These are phyloP conservation scores for Rhabdomys dilectus DNA, from an alignment of 2,113 vertebrate species.

Conservation along the genomic window DNA sequence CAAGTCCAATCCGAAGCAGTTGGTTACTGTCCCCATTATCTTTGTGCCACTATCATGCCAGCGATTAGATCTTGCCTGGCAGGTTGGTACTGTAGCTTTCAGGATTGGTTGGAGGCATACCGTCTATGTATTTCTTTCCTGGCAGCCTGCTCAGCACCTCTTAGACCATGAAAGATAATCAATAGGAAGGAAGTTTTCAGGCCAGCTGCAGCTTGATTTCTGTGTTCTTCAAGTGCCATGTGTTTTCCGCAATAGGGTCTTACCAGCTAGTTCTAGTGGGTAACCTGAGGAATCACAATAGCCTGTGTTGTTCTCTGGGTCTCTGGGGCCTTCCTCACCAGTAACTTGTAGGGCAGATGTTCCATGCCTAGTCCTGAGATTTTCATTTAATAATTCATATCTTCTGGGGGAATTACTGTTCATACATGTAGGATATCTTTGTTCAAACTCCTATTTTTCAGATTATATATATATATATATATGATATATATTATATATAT, in stretches of 20 bases:
- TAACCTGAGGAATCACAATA: not conserved
- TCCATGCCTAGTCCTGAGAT: not conserved
- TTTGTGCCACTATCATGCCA: not conserved
- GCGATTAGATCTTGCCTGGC: not conserved
- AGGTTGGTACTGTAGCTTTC: not conserved
- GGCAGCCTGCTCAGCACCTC: not conserved
- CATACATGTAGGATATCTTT: not conserved
- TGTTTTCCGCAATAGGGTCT: not conserved
- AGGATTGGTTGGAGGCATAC: not conserved
- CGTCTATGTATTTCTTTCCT: not conserved
- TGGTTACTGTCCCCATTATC: not conserved
- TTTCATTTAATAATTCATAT: not conserved
- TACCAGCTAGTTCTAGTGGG: not conserved
- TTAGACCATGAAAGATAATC: not conserved
- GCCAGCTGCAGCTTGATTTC: not conserved
- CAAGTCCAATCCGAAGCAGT: not conserved
- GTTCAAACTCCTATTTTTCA: not conserved
- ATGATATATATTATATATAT: no score
- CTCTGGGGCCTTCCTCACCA: not conserved
- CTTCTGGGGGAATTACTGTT: not conserved
- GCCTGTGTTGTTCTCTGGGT: not conserved
- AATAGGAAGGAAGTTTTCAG: not conserved
- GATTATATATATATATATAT: no score
- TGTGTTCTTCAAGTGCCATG: not conserved
- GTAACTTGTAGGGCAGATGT: not conserved